Evolutionary conservation across 2,888 invertebrate species (phyloP).

Genomic region (Drosophila villosipedis): DNA sequence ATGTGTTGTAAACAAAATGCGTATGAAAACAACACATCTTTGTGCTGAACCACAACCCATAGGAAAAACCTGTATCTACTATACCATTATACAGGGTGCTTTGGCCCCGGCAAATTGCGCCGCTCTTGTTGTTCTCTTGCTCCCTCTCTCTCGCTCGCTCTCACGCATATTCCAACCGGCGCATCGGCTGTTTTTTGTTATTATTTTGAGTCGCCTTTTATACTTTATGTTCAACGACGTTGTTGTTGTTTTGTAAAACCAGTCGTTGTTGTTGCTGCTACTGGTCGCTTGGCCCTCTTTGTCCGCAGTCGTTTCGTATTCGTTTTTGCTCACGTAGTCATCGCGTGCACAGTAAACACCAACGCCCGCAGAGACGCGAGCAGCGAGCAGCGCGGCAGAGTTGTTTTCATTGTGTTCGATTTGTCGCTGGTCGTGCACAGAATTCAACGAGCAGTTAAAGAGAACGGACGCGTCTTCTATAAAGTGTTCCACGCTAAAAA

Average conservation of each 20-base stretch:
- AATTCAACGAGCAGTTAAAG: conserved; percentile 65
- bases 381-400: conserved; percentile 26
- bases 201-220: conserved; percentile 63
- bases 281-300: conserved; percentile 47
- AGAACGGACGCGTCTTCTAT: conserved; percentile 65
- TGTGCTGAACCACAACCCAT: conserved; percentile 15
- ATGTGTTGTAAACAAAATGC: conserved; percentile 33
- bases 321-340: conserved; percentile 79
- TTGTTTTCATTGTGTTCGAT: conserved; percentile 47
- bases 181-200: conserved; percentile 79
- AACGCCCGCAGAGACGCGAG: conserved; percentile 29
- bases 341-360: conserved; percentile 59
- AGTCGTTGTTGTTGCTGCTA: conserved; percentile 39
- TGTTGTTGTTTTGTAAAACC: conserved; percentile 58
- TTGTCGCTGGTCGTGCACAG: conserved; percentile 52
- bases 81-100: conserved; percentile 65
- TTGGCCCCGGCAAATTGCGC: conserved; percentile 48
- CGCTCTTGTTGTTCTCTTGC: conserved; percentile 35
- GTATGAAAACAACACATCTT: conserved; percentile 41
- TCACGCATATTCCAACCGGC: conserved; percentile 60
- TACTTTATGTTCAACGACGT: conserved; percentile 28
- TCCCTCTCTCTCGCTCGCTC: conserved; percentile 17
- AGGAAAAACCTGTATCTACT: conserved; percentile 66
- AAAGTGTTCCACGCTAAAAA: conserved; percentile 36
- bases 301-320: conserved; percentile 37